Evolutionary conservation across 2,797 vertebrate genomes (phyloP).

Genomic region (Taeniopygia guttata): DNA sequence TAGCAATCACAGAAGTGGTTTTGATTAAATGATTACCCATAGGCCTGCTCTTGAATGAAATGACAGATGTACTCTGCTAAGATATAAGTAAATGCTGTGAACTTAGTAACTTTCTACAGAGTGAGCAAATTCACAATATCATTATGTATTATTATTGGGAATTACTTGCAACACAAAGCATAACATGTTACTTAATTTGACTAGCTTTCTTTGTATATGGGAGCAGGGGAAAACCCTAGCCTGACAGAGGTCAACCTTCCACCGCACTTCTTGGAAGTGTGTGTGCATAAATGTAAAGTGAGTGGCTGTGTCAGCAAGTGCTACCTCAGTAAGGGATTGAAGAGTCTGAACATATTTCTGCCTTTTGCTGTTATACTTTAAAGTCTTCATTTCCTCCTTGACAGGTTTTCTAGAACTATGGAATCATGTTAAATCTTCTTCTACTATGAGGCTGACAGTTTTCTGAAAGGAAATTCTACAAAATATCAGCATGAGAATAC

Average conservation of each 20-base stretch:
- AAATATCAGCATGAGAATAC: neutral
- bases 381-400: neutral
- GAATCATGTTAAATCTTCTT: neutral
- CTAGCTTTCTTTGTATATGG: neutral
- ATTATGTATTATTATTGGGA: neutral
- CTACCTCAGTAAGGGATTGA: neutral
- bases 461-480: neutral
- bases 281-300: neutral
- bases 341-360: slow-evolving; percentile 3
- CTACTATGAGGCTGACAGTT: neutral
- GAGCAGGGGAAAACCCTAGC: neutral
- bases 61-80: slow-evolving; percentile 54
- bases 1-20: slow-evolving; percentile 61
- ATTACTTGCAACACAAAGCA: slow-evolving; percentile 9
- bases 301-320: neutral
- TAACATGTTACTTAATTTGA: slow-evolving; percentile 1
- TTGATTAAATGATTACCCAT: slow-evolving; percentile 71
- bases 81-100: slow-evolving; percentile 20
- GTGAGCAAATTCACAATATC: slow-evolving; percentile 1
- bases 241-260: neutral
- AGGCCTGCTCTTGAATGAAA: slow-evolving; percentile 59
- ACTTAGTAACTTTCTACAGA: slow-evolving; percentile 32
- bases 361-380: neutral
- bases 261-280: neutral
- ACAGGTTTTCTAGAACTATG: neutral